Percentiles rank a stretch among this genome's conserved stretches.
Conservation (phyloP, 2,797 vertebrate species). For the Microtus obscurus region DNA sequence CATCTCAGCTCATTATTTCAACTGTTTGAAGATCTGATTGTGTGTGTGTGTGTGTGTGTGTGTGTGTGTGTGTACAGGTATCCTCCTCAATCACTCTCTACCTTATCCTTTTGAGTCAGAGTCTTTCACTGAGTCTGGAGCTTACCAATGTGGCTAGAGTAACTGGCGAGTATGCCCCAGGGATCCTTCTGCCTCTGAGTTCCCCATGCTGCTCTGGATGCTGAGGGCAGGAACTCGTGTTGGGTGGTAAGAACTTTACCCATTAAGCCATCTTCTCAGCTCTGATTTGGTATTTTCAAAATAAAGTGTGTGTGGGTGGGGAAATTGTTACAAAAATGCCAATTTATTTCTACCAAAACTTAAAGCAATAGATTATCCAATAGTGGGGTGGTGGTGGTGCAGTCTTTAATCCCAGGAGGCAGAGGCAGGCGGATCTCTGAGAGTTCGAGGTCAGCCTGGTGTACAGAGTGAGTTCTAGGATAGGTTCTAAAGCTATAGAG, state of each 20-base stretch:
- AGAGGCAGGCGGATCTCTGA: too few species aligned
- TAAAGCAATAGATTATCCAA: not conserved
- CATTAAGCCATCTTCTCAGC: not conserved
- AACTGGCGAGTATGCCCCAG: not conserved
- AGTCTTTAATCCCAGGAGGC: too few species aligned
- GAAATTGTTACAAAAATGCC: not conserved
- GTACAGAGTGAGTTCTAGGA: too few species aligned
- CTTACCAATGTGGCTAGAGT: too few species aligned
- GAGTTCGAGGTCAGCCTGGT: too few species aligned
- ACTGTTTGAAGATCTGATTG: not conserved
- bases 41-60: not conserved
- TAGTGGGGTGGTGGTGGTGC: not conserved
- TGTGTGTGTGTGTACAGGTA: too few species aligned
- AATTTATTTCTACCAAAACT: not conserved
- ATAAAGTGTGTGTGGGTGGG: not conserved
- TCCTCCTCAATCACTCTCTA: not conserved
- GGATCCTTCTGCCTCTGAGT: not conserved
- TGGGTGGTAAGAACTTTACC: not conserved
- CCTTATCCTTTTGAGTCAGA: not conserved
- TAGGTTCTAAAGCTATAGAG: too few species aligned
- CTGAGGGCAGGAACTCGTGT: not conserved
- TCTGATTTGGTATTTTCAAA: conserved; percentile 11
- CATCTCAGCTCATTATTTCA: not conserved
- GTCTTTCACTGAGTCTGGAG: too few species aligned
- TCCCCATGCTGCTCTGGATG: not conserved